These are phyloP conservation scores for Yponomeuta cagnagella DNA, from an alignment of 2,888 invertebrate species.

Conservation along the genomic window DNA sequence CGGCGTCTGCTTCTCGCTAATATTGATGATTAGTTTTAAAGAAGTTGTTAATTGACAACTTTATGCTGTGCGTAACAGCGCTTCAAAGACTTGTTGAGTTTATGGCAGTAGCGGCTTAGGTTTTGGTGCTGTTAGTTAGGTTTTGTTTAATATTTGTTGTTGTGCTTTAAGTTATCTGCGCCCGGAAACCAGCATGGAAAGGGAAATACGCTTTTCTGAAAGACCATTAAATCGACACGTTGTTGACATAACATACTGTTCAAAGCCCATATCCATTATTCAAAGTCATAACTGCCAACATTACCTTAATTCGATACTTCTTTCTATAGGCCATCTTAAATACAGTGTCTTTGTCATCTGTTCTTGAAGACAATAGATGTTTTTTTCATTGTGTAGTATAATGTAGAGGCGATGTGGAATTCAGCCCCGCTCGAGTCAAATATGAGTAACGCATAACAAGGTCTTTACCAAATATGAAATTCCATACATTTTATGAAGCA, in stretches of 20 bases:
- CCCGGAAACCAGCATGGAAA: no score
- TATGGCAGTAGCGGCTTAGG: no score
- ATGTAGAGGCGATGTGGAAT: neutral
- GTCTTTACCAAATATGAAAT: constrained; percentile 10
- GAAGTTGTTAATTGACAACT: no score
- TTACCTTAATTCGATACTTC: neutral
- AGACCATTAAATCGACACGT: no score
- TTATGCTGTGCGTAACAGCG: no score
- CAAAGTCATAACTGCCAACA: neutral
- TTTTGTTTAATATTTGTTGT: no score
- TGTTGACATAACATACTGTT: neutral
- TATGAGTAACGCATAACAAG: constrained; percentile 1
- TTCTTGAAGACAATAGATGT: neutral
- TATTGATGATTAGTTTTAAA: no score
- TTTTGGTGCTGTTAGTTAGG: no score
- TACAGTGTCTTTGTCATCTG: neutral
- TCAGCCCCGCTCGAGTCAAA: constrained; percentile 4
- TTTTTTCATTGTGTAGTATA: neutral
- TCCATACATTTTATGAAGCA: constrained; percentile 8
- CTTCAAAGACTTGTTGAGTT: no score
- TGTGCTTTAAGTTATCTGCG: no score
- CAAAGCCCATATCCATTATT: neutral
- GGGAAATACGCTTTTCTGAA: no score
- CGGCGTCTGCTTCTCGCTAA: no score
- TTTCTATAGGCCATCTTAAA: neutral